Conservation (phyloP, 2,888 invertebrate species). For the Synergus itoensis region DNA sequence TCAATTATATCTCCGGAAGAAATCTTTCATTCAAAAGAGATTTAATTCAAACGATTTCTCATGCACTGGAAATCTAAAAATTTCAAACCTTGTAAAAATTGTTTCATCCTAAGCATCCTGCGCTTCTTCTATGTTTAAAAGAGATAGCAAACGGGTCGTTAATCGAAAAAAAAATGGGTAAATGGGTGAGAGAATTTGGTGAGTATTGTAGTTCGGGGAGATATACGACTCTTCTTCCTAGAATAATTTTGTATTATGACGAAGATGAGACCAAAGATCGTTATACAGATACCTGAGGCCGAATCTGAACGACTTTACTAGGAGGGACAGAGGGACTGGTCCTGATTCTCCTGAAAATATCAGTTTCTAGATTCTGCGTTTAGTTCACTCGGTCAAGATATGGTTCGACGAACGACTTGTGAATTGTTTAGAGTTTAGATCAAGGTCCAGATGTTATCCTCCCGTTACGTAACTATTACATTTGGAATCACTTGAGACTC, state of each 20-base stretch:
- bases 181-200: slow-evolving; percentile 70
- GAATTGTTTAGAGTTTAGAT: slow-evolving; percentile 38
- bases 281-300: slow-evolving; percentile 66
- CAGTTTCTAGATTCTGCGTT: slow-evolving; percentile 65
- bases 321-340: slow-evolving; percentile 16
- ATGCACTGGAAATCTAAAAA: not conserved
- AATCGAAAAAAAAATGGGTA: slow-evolving; percentile 62
- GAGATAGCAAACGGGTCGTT: slow-evolving; percentile 1
- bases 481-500: not conserved
- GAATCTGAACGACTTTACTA: slow-evolving; percentile 25
- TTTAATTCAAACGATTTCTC: not conserved
- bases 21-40: too few relatives aligned
- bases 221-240: slow-evolving; percentile 76
- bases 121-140: slow-evolving; percentile 28
- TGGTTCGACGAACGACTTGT: slow-evolving; percentile 46
- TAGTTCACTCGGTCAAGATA: slow-evolving; percentile 65
- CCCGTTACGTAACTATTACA: slow-evolving; percentile 37
- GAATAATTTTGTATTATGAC: slow-evolving; percentile 76
- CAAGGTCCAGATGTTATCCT: slow-evolving; percentile 28
- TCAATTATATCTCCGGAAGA: not conserved
- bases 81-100: not conserved
- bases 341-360: slow-evolving; percentile 53
- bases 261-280: slow-evolving; percentile 63
- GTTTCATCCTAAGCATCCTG: slow-evolving; percentile 4
- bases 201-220: slow-evolving; percentile 74